Percentiles rank a stretch among this genome's conserved stretches.
Evolutionary conservation across 2,797 vertebrate species (phyloP).

Genomic region (Calcarius lapponicus): DNA sequence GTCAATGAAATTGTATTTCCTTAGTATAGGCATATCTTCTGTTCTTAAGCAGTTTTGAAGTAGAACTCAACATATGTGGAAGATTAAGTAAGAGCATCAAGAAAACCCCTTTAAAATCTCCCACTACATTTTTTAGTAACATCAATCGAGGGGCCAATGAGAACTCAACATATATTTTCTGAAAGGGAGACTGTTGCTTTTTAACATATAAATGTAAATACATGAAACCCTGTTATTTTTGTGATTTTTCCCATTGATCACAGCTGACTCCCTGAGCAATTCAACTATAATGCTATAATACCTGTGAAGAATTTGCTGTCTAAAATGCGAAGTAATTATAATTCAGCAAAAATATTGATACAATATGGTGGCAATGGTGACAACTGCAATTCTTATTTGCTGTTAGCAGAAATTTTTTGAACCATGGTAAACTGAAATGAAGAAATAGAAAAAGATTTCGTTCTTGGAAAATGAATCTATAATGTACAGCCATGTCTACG

Average conservation of each 20-base stretch:
- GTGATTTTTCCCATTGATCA: background rate
- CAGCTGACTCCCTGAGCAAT: background rate
- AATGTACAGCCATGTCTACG: accelerated
- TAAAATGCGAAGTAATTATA: background rate
- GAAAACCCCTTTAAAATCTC: background rate
- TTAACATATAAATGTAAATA: background rate
- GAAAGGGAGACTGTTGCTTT: background rate
- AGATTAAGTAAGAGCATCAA: background rate
- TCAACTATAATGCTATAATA: background rate
- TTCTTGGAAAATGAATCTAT: background rate
- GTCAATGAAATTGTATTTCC: background rate
- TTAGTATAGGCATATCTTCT: background rate
- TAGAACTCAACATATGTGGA: background rate
- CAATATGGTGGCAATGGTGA: background rate
- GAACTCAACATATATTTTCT: background rate
- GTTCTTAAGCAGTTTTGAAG: background rate
- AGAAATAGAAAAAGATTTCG: background rate
- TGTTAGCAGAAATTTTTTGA: background rate
- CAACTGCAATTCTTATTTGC: background rate
- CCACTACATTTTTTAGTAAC: background rate
- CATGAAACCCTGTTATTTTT: background rate
- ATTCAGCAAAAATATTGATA: background rate
- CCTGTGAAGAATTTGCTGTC: background rate
- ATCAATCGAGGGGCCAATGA: background rate
- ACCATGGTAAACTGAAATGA: background rate